A percentile compares a stretch with the other conserved stretches of the same genome.
Conservation (phyloP, 37 sponge, comb jelly and placozoan species). For the Aphrocallistes beatrix region DNA sequence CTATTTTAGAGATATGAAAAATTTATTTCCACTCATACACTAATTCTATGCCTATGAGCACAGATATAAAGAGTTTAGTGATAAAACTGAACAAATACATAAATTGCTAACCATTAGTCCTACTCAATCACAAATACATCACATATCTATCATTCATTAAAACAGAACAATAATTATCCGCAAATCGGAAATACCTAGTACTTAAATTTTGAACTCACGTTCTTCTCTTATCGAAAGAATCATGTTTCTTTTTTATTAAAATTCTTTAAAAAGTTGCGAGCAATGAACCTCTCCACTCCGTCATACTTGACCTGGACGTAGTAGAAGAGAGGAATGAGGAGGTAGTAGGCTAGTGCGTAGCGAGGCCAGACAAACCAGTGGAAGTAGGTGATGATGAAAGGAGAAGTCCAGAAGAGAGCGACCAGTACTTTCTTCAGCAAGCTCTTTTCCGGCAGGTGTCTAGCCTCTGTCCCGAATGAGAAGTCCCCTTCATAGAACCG, state of each 20-base stretch:
- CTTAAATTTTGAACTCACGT: too few relatives aligned
- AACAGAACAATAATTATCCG: too few relatives aligned
- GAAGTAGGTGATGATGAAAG: neutral
- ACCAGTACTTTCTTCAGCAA: neutral
- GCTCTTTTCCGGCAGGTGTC: neutral
- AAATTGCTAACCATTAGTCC: too few relatives aligned
- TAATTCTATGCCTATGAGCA: too few relatives aligned
- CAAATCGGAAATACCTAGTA: too few relatives aligned
- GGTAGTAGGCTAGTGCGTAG: neutral
- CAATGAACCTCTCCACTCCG: neutral
- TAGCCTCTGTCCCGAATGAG: neutral
- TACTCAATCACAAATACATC: too few relatives aligned
- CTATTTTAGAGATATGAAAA: too few relatives aligned
- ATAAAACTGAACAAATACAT: too few relatives aligned
- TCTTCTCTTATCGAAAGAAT: neutral
- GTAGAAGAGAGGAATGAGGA: neutral
- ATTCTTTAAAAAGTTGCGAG: neutral
- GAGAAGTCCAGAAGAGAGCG: neutral
- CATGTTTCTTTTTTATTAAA: neutral
- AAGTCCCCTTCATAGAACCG: conserved; percentile 32
- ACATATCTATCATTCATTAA: too few relatives aligned
- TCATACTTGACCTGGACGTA: neutral
- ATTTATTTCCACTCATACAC: too few relatives aligned
- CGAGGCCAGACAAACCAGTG: neutral
- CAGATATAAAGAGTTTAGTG: too few relatives aligned